phyloP scores from a whole-genome alignment of 2,888 invertebrate species.

The Anthrax anthrax region DNA sequence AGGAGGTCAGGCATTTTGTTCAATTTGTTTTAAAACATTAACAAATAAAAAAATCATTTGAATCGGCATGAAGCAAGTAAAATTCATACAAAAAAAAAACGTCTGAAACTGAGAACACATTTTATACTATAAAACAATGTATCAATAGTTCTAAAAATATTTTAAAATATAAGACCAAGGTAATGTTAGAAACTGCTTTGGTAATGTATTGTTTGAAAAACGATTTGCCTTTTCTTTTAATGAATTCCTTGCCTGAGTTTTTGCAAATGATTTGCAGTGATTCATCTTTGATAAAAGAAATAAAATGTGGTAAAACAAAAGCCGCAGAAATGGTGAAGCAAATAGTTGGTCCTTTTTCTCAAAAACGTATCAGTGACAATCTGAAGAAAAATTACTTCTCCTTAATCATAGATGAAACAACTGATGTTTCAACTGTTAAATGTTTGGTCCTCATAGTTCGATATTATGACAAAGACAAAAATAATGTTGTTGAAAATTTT shows the following conservation, averaged over 20 bases:
- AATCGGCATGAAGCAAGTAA: not conserved
- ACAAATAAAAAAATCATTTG: not conserved
- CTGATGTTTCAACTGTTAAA: not conserved
- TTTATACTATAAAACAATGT: too few relatives aligned
- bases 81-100: not conserved
- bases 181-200: too few relatives aligned
- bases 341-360: not conserved
- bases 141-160: too few relatives aligned
- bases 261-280: not conserved
- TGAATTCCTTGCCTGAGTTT: not conserved
- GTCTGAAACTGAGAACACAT: too few relatives aligned
- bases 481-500: too few relatives aligned
- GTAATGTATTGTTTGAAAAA: not conserved
- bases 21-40: not conserved
- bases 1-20: not conserved
- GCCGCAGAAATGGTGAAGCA: not conserved
- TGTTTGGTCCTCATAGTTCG: not conserved
- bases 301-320: not conserved
- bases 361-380: too few relatives aligned
- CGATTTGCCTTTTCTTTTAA: not conserved
- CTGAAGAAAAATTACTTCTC: not conserved
- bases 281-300: too few relatives aligned
- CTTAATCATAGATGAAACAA: not conserved
- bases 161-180: too few relatives aligned
- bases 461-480: too few relatives aligned